Percentiles rank a stretch among this genome's conserved stretches.
Evolutionary conservation across 2,888 invertebrate genomes (phyloP).

Genomic region (Toxonevra muliebris): DNA sequence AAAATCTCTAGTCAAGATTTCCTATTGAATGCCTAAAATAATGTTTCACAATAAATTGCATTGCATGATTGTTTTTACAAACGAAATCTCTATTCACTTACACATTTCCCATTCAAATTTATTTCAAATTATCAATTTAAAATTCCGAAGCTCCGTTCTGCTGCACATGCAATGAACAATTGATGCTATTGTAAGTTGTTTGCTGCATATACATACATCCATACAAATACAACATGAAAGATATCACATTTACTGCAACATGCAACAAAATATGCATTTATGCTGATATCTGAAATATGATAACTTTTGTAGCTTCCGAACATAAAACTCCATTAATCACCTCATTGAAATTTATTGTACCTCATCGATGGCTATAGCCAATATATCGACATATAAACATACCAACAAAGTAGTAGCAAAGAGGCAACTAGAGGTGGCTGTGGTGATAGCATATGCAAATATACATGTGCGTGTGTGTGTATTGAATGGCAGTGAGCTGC

Average conservation of each 20-base stretch:
- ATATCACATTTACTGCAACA: neutral
- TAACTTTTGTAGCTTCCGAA: conserved; percentile 37
- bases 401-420: neutral
- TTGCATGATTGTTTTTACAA: too few relatives aligned
- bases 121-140: too few relatives aligned
- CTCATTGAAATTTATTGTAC: conserved; percentile 37
- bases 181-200: too few relatives aligned
- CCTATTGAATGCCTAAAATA: too few relatives aligned
- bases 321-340: conserved; percentile 40
- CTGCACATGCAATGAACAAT: too few relatives aligned
- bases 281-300: conserved; percentile 39
- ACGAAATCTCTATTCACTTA: too few relatives aligned
- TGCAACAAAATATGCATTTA: conserved; percentile 28
- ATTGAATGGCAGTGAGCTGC: neutral
- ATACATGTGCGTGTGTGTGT: neutral
- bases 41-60: too few relatives aligned
- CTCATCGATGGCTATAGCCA: conserved; percentile 8
- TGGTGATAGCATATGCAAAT: neutral
- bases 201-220: neutral
- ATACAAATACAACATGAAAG: neutral
- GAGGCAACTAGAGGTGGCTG: neutral
- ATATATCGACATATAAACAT: neutral
- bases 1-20: too few relatives aligned
- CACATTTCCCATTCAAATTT: too few relatives aligned
- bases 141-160: too few relatives aligned